These are phyloP conservation scores for Acanthosepion pharaonis DNA, from an alignment of 2,888 invertebrate species.

Conservation along the genomic window DNA sequence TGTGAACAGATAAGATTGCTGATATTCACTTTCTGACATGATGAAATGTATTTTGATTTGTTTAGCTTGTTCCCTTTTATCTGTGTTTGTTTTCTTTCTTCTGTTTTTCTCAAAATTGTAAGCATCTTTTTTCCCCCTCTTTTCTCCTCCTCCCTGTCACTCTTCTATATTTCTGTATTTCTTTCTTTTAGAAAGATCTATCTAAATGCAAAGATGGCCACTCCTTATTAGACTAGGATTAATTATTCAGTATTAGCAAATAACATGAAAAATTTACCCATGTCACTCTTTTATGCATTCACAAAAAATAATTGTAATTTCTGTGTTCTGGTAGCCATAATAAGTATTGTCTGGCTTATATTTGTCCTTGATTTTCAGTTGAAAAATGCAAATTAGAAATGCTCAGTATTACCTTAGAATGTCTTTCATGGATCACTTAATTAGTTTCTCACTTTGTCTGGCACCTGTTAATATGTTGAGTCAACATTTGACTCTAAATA, in stretches of 20 bases:
- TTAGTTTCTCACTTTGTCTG: background rate
- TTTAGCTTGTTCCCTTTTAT: background rate
- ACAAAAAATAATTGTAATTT: background rate
- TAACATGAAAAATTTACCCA: background rate
- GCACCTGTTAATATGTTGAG: background rate
- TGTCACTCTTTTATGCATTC: too few relatives aligned
- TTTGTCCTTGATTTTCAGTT: conserved; percentile 11
- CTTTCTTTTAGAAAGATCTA: background rate
- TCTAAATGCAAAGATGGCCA: conserved; percentile 1
- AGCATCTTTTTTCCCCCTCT: background rate
- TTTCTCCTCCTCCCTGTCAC: background rate
- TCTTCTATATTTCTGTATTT: background rate
- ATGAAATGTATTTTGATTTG: background rate
- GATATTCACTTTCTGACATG: background rate
- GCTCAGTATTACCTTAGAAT: background rate
- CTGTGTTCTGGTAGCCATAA: conserved; percentile 33
- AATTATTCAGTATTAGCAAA: background rate
- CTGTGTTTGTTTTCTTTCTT: background rate
- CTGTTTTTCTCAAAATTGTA: conserved; percentile 4
- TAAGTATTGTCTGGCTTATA: conserved; percentile 23
- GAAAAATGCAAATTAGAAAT: background rate
- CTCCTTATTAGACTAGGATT: conserved; percentile 33
- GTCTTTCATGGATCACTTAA: background rate
- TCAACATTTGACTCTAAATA: background rate
- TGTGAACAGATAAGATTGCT: background rate